Percentiles rank a stretch among this genome's conserved stretches.
These are phyloP conservation scores for Mythimna pallens DNA, from an alignment of 2,888 invertebrate species.

Conservation along the genomic window DNA sequence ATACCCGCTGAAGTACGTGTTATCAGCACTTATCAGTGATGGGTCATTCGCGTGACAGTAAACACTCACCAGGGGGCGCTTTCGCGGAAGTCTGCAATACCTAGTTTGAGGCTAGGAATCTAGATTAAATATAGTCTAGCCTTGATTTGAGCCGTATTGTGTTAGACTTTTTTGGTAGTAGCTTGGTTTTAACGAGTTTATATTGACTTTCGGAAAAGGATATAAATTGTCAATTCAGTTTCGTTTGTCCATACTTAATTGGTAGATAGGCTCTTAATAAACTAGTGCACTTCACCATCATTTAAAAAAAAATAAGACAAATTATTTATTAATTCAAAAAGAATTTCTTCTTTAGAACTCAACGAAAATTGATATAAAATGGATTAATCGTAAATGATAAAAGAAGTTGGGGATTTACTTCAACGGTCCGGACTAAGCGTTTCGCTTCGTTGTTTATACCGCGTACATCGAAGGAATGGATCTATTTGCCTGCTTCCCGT, in stretches of 20 bases:
- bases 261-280: background rate
- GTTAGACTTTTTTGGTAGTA: conserved; percentile 19
- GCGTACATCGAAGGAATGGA: too few relatives aligned
- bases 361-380: too few relatives aligned
- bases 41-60: conserved; percentile 70
- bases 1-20: conserved; percentile 39
- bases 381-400: too few relatives aligned
- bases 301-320: too few relatives aligned
- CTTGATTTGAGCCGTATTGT: conserved; percentile 39
- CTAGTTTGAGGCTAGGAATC: conserved; percentile 42
- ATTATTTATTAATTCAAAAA: too few relatives aligned
- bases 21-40: conserved; percentile 63
- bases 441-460: too few relatives aligned
- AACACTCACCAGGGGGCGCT: conserved; percentile 60
- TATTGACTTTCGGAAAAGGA: background rate
- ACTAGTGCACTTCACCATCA: too few relatives aligned
- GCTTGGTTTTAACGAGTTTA: background rate
- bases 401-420: too few relatives aligned
- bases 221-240: background rate
- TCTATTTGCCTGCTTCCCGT: too few relatives aligned
- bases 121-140: conserved; percentile 45
- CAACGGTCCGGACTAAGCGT: too few relatives aligned
- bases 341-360: too few relatives aligned
- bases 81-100: conserved; percentile 65
- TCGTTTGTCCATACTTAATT: background rate